These are phyloP conservation scores for Heterohyrax brucei DNA, from an alignment of 2,797 vertebrate genomes.

Conservation along the genomic window DNA sequence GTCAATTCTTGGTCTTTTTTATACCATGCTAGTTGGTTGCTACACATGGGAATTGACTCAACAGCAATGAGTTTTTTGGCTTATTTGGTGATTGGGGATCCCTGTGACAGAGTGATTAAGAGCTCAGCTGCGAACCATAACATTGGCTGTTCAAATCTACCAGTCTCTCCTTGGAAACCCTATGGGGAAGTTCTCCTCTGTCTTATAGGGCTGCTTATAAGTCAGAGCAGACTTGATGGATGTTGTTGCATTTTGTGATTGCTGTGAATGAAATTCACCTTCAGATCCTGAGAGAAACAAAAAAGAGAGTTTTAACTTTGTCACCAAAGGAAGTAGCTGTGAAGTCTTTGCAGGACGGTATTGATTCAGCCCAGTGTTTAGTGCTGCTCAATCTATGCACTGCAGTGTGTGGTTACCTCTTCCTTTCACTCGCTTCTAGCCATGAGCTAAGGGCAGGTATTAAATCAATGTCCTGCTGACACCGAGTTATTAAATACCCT, in stretches of 20 bases:
- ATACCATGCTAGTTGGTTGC: not conserved
- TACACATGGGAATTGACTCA: too few relatives aligned
- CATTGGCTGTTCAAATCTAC: too few relatives aligned
- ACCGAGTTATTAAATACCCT: slow-evolving; percentile 73
- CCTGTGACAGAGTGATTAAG: too few relatives aligned
- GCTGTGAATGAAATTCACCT: slow-evolving; percentile 23
- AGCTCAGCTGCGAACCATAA: too few relatives aligned
- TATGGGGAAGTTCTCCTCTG: too few relatives aligned
- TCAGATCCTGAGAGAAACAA: not conserved
- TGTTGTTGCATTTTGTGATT: not conserved
- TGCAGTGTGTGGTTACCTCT: not conserved
- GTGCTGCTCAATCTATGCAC: not conserved
- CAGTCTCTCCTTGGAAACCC: too few relatives aligned
- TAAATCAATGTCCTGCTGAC: slow-evolving; percentile 81
- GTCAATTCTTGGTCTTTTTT: slow-evolving; percentile 40
- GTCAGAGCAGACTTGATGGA: too few relatives aligned
- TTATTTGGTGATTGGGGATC: too few relatives aligned
- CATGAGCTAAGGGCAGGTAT: slow-evolving; percentile 26
- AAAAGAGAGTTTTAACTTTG: not conserved
- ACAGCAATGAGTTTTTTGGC: too few relatives aligned
- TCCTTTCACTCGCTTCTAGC: slow-evolving; percentile 7
- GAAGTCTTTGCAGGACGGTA: slow-evolving; percentile 23
- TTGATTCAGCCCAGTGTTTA: not conserved
- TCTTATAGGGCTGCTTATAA: too few relatives aligned
- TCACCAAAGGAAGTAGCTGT: not conserved